These are phyloP conservation scores for Zaprionus taronus DNA, from an alignment of 1,140 invertebrate species.

Conservation along the genomic window DNA sequence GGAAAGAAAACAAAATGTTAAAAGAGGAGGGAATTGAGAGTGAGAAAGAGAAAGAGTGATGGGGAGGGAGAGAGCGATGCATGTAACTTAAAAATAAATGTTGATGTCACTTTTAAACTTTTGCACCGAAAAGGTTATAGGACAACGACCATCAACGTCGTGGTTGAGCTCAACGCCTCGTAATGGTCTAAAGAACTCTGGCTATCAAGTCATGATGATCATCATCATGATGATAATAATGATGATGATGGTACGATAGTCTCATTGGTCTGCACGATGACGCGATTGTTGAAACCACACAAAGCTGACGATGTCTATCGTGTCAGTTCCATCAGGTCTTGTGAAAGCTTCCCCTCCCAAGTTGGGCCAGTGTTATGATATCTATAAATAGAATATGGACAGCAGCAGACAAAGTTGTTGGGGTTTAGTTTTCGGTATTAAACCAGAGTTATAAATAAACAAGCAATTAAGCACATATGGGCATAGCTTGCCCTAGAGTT, in stretches of 20 bases:
- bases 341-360: constrained; percentile 62
- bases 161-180: constrained; percentile 33
- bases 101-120: constrained; percentile 72
- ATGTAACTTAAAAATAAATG: constrained; percentile 78
- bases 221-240: constrained; percentile 14
- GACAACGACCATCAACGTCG: constrained; percentile 61
- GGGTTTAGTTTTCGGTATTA: constrained; percentile 23
- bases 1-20: constrained; percentile 29
- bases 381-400: constrained; percentile 61
- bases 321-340: constrained; percentile 37
- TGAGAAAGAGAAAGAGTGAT: neutral
- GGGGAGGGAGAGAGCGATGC: constrained; percentile 33
- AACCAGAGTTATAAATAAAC: constrained; percentile 57
- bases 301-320: constrained; percentile 31
- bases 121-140: constrained; percentile 71
- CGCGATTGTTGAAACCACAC: constrained; percentile 31
- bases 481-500: constrained; percentile 65
- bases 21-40: constrained; percentile 23
- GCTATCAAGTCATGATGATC: neutral
- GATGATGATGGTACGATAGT: constrained; percentile 26
- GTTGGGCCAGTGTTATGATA: constrained; percentile 41
- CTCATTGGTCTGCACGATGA: constrained; percentile 30
- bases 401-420: constrained; percentile 11
- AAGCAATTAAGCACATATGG: constrained; percentile 55
- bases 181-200: constrained; percentile 13